phyloP scores from a whole-genome alignment of 2,888 invertebrate species.

The Cheilosia pagana region DNA sequence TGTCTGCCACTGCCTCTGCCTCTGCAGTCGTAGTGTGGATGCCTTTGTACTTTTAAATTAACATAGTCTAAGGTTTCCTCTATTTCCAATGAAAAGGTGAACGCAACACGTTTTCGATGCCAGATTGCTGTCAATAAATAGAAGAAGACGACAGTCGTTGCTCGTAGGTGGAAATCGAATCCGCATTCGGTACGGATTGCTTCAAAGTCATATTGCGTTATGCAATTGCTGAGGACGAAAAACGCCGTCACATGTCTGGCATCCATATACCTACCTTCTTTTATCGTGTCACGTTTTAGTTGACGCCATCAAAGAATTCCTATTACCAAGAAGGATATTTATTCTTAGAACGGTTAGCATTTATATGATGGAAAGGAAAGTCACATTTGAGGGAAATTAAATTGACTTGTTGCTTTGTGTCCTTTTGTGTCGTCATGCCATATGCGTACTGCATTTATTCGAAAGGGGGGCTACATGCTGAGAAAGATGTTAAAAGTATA shows the following conservation, averaged over 20 bases:
- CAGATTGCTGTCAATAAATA: constrained; percentile 10
- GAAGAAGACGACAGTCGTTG: background rate
- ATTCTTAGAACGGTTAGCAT: background rate
- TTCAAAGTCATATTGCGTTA: constrained; percentile 2
- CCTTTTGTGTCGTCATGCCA: background rate
- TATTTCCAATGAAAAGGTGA: background rate
- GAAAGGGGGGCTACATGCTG: no score
- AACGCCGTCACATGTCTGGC: constrained; percentile 1
- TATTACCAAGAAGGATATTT: no score
- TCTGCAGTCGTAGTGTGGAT: no score
- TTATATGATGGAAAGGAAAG: background rate
- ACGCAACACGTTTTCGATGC: background rate
- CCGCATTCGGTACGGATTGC: background rate
- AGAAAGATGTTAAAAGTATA: no score
- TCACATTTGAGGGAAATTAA: background rate
- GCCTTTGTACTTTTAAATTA: constrained; percentile 1
- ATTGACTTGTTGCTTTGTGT: background rate
- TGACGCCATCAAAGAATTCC: background rate
- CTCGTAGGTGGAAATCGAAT: background rate
- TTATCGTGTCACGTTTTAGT: background rate
- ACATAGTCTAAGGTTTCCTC: constrained; percentile 14
- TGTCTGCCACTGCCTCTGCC: background rate
- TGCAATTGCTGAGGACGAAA: background rate
- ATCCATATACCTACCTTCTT: background rate
- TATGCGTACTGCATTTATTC: no score